A percentile compares a stretch with the other conserved stretches of the same genome.
Conservation (phyloP, 2,888 invertebrate species). For the Zygaena filipendulae region DNA sequence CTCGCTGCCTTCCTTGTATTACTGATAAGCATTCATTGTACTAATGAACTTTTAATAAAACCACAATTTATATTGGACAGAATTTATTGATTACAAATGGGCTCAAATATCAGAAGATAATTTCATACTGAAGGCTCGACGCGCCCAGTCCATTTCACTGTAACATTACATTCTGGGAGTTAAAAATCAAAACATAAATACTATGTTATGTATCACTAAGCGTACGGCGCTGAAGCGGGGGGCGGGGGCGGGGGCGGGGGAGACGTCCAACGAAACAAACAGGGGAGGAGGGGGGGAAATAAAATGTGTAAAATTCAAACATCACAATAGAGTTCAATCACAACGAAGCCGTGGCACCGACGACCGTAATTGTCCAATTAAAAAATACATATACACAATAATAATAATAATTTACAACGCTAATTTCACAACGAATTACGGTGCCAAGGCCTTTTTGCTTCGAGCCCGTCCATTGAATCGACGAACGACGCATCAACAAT, state of each 20-base stretch:
- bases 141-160: conserved; percentile 1
- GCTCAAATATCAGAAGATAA: conserved; percentile 42
- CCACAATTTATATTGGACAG: conserved; percentile 43
- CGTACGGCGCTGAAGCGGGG: conserved; percentile 42
- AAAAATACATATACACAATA: too few species aligned
- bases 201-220: conserved; percentile 59
- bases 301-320: conserved; percentile 32
- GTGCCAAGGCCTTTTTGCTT: conserved; percentile 28
- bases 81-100: conserved; percentile 61
- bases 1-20: too few species aligned
- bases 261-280: conserved; percentile 30
- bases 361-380: conserved; percentile 3
- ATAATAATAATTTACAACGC: conserved; percentile 15
- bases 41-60: too few species aligned
- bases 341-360: conserved; percentile 29
- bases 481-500: conserved; percentile 18
- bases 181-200: conserved; percentile 62
- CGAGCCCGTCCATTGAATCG: conserved; percentile 19
- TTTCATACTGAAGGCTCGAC: conserved; percentile 22
- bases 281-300: conserved; percentile 33
- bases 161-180: conserved; percentile 22
- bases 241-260: conserved; percentile 30
- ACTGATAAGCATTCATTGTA: too few species aligned
- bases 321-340: conserved; percentile 45
- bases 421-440: conserved; percentile 19